Evolutionary conservation across 2,888 invertebrate species (phyloP), one percentile per base, ranked within the genome.

Genomic region (Sarcophaga variegata): DNA sequence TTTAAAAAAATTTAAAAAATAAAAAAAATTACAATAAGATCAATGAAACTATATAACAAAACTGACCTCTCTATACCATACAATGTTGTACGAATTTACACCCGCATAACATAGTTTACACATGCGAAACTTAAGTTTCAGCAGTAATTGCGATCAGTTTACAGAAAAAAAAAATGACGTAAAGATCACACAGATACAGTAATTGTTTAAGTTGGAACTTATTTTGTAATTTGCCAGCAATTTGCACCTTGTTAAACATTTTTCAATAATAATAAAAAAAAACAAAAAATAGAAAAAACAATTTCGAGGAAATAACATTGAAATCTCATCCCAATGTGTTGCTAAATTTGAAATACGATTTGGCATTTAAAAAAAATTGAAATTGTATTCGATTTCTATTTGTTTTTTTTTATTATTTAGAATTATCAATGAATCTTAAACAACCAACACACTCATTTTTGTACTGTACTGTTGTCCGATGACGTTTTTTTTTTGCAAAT

Each of bases 241-340:
- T 87, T 87, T 83, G 59, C 86, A 83, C 83, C 75, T 87, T 81
- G 70, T 75, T 77, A 37, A 37, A 37, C 37, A 37, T 37, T 37
- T 37, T 37, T 37, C 1, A 37, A 37, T 37, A 37, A 37, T 8
- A 0, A 37, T 6, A 8, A 37, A 37, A 37, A 6, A 37, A 37
- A 37, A 37, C 2, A 37, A 10, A 37, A 37, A 37, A 6, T 37
- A 37, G 37, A 37, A 37, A 37, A 37, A 37, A 37, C 8, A 37
- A 37, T 37, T 47, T 70, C 82, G 69, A 81, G 86, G 86, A 86
- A 86, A 25, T 86, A 54, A 78, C 86, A 81, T 83, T 86, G 86
- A 75, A 63, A 76, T 67, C 71, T 74, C 74, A 79, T 67, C 74
- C 62, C 59, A 45, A 66, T 22, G 8, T 45, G 3, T 37, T 17